These are phyloP conservation scores for Anisognathus igniventris DNA, from an alignment of 2,797 vertebrate genomes.

Conservation along the genomic window DNA sequence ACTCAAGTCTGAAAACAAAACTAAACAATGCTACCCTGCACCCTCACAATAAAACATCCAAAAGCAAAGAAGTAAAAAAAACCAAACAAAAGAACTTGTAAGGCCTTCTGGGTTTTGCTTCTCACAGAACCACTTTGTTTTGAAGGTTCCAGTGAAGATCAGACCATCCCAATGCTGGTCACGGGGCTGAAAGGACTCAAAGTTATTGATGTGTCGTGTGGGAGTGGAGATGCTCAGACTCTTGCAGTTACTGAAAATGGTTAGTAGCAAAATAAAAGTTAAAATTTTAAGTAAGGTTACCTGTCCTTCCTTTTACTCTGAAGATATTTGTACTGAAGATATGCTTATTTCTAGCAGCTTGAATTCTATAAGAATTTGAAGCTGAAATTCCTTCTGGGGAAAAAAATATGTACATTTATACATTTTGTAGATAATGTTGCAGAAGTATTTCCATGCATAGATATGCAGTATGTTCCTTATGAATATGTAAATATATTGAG, in stretches of 20 bases:
- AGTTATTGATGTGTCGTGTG: constrained; percentile 93
- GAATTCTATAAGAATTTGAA: neutral
- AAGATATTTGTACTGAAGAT: neutral
- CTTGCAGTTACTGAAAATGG: constrained; percentile 96
- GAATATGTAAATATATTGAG: neutral
- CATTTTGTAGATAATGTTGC: neutral
- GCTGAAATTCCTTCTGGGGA: neutral
- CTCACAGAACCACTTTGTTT: constrained; percentile 16
- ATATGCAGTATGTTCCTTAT: neutral
- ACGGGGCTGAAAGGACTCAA: constrained; percentile 92
- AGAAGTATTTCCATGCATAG: neutral
- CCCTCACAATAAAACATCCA: neutral
- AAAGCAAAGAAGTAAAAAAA: neutral
- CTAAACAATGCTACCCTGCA: rapidly evolving
- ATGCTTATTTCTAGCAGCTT: neutral
- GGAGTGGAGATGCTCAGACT: constrained; percentile 97
- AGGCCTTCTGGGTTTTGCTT: neutral
- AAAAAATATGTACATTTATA: neutral
- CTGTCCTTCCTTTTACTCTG: neutral
- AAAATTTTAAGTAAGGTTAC: neutral
- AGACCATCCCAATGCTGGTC: constrained; percentile 93
- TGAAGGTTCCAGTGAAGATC: constrained; percentile 95
- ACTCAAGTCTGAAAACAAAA: neutral
- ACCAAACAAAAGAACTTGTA: neutral
- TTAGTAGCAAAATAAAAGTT: constrained; percentile 59